These are phyloP conservation scores for Ceratina calcarata DNA, from an alignment of 1,140 invertebrate genomes.

Conservation along the genomic window DNA sequence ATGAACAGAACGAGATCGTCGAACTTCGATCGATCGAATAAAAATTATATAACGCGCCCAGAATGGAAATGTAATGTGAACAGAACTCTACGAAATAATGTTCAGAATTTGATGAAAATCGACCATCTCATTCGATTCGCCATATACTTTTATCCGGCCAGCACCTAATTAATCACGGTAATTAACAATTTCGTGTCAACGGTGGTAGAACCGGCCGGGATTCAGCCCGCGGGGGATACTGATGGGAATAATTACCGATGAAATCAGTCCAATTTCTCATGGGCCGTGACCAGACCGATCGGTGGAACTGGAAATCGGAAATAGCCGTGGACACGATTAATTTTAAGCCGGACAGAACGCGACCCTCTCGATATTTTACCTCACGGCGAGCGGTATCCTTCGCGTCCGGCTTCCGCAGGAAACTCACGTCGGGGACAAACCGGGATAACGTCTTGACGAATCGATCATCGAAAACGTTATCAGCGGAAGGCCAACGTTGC, in stretches of 20 bases:
- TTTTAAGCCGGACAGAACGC: constrained; percentile 32
- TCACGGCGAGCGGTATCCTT: neutral
- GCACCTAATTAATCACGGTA: constrained; percentile 18
- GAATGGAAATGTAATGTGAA: neutral
- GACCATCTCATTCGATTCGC: neutral
- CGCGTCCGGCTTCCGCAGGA: constrained; percentile 7
- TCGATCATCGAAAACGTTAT: constrained; percentile 61
- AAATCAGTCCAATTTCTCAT: constrained; percentile 52
- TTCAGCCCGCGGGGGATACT: neutral
- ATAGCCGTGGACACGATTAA: constrained; percentile 52
- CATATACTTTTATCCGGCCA: neutral
- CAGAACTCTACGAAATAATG: neutral
- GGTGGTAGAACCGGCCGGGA: neutral
- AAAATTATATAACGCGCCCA: constrained; percentile 3
- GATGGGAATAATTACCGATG: constrained; percentile 41
- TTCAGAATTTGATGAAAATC: neutral
- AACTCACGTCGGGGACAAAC: constrained; percentile 25
- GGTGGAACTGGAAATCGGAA: constrained; percentile 52
- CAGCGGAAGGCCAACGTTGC: constrained; percentile 8
- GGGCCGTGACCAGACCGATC: constrained; percentile 9
- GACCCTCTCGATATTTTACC: constrained; percentile 51
- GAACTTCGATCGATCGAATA: constrained; percentile 9
- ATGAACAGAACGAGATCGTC: neutral
- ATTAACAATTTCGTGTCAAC: constrained; percentile 26
- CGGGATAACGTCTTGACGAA: constrained; percentile 46